Evolutionary conservation across 2,888 invertebrate genomes (phyloP).

Genomic region (Philopedon plagiatum): DNA sequence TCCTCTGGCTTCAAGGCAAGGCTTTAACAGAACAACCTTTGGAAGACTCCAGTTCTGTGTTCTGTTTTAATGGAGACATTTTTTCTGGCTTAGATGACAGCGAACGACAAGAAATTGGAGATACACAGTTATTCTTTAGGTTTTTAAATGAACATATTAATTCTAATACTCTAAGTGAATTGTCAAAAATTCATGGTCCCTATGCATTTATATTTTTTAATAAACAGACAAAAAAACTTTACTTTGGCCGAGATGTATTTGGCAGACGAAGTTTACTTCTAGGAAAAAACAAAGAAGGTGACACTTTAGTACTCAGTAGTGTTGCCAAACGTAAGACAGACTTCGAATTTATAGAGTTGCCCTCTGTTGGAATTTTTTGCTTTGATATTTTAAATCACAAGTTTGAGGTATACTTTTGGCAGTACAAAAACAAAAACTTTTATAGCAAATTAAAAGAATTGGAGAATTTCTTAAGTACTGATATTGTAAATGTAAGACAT

Average conservation of each 20-base stretch:
- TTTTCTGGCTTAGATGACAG: slow-evolving; percentile 72
- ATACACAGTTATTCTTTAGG: slow-evolving; percentile 72
- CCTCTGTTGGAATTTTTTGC: slow-evolving; percentile 75
- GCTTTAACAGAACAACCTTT: slow-evolving; percentile 78
- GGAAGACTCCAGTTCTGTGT: slow-evolving; percentile 73
- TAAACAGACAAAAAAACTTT: slow-evolving; percentile 73
- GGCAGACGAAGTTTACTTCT: slow-evolving; percentile 89
- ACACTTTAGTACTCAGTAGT: slow-evolving; percentile 70
- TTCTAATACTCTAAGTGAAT: slow-evolving; percentile 25
- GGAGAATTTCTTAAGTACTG: slow-evolving; percentile 60
- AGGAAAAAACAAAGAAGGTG: slow-evolving; percentile 65
- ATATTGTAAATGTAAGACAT: slow-evolving; percentile 54
- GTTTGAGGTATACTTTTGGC: slow-evolving; percentile 69
- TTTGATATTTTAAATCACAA: slow-evolving; percentile 67
- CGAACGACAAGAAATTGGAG: slow-evolving; percentile 64
- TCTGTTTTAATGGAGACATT: slow-evolving; percentile 93
- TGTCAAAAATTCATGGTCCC: slow-evolving; percentile 79
- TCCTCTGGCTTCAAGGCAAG: slow-evolving; percentile 89
- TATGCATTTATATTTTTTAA: slow-evolving; percentile 87
- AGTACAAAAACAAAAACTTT: slow-evolving; percentile 63
- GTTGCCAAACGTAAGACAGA: slow-evolving; percentile 73
- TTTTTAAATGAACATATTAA: slow-evolving; percentile 64
- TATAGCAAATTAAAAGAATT: slow-evolving; percentile 63
- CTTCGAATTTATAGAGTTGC: slow-evolving; percentile 72
- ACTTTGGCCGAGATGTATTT: slow-evolving; percentile 88